Evolutionary conservation across 1,140 invertebrate species (phyloP).

Genomic region (Psix sp.): DNA sequence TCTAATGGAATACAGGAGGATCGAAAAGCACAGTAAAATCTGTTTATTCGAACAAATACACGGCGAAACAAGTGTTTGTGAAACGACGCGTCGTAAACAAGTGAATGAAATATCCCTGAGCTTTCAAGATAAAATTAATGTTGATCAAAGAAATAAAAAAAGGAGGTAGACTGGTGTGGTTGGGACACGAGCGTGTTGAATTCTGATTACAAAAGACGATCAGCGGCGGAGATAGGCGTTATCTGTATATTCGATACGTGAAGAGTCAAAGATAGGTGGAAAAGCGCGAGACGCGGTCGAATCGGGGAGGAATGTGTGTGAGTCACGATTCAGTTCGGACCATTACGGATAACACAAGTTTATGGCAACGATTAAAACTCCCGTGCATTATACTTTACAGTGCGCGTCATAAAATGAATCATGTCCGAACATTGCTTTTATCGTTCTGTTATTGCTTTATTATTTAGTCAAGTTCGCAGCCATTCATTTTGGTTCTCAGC

Average conservation of each 20-base stretch:
- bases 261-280: conserved; percentile 26
- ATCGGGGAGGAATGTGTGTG: conserved; percentile 36
- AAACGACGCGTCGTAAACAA: too few relatives aligned
- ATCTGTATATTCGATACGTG: conserved; percentile 24
- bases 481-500: conserved; percentile 8
- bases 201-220: conserved; percentile 21
- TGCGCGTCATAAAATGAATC: conserved; percentile 40
- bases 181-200: conserved; percentile 13
- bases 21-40: too few relatives aligned
- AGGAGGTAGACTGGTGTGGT: too few relatives aligned
- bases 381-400: conserved; percentile 21
- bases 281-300: conserved; percentile 18
- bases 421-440: conserved; percentile 33
- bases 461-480: conserved; percentile 26
- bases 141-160: too few relatives aligned
- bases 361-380: conserved; percentile 40
- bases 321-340: too few relatives aligned
- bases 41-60: too few relatives aligned
- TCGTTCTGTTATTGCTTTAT: conserved; percentile 36
- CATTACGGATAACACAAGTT: conserved; percentile 39
- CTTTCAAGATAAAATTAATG: too few relatives aligned
- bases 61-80: too few relatives aligned
- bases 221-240: conserved; percentile 21
- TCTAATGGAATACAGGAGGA: too few relatives aligned
- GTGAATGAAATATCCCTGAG: too few relatives aligned